Percentiles rank a stretch among this genome's conserved stretches.
phyloP scores from a whole-genome alignment of 2,797 vertebrate species.

The Hylomyscus alleni region DNA sequence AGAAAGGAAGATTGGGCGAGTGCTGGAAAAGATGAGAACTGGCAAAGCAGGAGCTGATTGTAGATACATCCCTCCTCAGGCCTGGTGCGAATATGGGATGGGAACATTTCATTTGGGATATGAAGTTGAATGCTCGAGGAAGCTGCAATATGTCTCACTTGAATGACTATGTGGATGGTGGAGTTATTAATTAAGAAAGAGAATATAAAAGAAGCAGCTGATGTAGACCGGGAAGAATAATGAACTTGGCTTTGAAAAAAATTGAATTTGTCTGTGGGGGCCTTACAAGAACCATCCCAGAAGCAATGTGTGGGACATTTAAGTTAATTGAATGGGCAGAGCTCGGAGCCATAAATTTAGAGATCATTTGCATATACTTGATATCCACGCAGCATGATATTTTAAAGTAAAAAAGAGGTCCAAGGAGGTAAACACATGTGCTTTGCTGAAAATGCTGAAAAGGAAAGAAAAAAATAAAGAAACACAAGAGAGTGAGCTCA shows the following conservation, averaged over 20 bases:
- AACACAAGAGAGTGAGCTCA: neutral
- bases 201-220: conserved; percentile 49
- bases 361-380: conserved; percentile 55
- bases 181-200: conserved; percentile 77
- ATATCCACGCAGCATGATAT: neutral
- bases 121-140: conserved; percentile 16
- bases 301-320: conserved; percentile 21
- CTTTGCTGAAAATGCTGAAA: neutral
- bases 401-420: conserved; percentile 51
- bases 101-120: neutral
- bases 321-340: conserved; percentile 70
- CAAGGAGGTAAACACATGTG: neutral
- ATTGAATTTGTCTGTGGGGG: neutral
- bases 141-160: conserved; percentile 44
- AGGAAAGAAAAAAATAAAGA: neutral
- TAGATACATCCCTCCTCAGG: neutral
- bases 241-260: conserved; percentile 66
- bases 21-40: neutral
- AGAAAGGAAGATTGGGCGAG: neutral
- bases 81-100: neutral
- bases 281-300: conserved; percentile 32
- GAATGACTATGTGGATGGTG: conserved; percentile 4
- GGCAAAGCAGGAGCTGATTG: neutral
- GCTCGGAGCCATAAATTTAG: conserved; percentile 42
- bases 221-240: conserved; percentile 48